These are phyloP conservation scores for Plectus sambesii DNA, from an alignment of 1,140 invertebrate genomes.

Conservation along the genomic window DNA sequence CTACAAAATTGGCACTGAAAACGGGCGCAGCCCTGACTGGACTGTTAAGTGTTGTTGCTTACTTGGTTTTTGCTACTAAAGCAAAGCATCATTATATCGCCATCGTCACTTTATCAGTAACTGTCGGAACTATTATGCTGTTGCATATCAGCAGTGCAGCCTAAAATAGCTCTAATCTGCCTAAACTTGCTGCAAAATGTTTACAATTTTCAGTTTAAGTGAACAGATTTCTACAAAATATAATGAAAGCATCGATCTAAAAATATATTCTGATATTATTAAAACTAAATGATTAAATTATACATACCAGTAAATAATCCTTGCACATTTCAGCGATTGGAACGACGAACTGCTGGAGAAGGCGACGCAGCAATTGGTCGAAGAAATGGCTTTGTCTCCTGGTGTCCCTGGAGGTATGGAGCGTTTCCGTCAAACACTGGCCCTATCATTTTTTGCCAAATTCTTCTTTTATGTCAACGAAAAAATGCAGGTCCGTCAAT, in stretches of 20 bases:
- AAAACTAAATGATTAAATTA: too few relatives aligned
- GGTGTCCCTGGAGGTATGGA: constrained; percentile 81
- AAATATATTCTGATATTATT: too few relatives aligned
- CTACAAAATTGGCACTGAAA: constrained; percentile 62
- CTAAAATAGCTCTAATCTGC: too few relatives aligned
- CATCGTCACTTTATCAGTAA: too few relatives aligned
- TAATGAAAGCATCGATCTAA: too few relatives aligned
- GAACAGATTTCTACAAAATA: too few relatives aligned
- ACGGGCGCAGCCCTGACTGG: constrained; percentile 58
- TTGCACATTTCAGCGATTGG: constrained; percentile 66
- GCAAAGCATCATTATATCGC: constrained; percentile 2
- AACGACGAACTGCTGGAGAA: constrained; percentile 58
- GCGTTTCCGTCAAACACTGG: constrained; percentile 65
- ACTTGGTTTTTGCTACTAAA: not conserved
- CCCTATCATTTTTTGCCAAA: constrained; percentile 74
- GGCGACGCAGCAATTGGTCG: constrained; percentile 56
- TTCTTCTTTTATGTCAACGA: constrained; percentile 61
- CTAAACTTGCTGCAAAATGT: too few relatives aligned
- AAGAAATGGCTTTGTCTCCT: constrained; percentile 64
- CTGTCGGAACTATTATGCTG: too few relatives aligned
- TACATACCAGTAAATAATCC: constrained; percentile 4
- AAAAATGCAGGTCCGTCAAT: constrained; percentile 24
- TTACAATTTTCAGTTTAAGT: too few relatives aligned
- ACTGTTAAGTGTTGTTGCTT: constrained; percentile 45
- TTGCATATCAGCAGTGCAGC: too few relatives aligned